Conservation (phyloP, 2,113 vertebrate genomes). For the Forbesichthys agassizii region DNA sequence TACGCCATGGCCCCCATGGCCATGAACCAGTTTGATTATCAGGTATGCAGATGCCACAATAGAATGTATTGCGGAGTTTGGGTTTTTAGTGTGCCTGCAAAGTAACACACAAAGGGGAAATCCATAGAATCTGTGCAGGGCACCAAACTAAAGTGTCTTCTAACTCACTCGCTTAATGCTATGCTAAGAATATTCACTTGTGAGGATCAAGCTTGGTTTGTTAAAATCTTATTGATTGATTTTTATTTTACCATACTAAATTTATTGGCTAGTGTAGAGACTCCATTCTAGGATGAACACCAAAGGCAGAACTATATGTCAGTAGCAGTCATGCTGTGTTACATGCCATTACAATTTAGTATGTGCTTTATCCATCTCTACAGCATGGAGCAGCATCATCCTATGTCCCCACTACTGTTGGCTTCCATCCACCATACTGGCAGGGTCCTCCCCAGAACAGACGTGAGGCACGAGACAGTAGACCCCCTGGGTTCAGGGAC, state of each 20-base stretch:
- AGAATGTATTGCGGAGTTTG: constrained; percentile 65
- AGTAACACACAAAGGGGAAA: constrained; percentile 60
- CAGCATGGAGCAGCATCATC: constrained; percentile 94
- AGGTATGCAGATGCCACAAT: constrained; percentile 84
- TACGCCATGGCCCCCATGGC: constrained; percentile 93
- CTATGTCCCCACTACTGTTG: constrained; percentile 87
- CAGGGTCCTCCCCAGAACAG: constrained; percentile 93
- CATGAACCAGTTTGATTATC: constrained; percentile 99
- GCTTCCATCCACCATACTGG: constrained; percentile 95
- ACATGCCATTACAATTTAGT: constrained; percentile 27
- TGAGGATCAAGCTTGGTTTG: constrained; percentile 66
- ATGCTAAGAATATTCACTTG: constrained; percentile 59
- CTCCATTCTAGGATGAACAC: constrained; percentile 13
- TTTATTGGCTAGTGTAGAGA: background rate
- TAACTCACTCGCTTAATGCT: constrained; percentile 54
- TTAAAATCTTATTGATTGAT: constrained; percentile 18
- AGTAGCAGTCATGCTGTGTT: constrained; percentile 5
- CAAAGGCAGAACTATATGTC: constrained; percentile 1
- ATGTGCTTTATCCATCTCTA: constrained; percentile 70
- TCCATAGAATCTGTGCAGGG: constrained; percentile 57
- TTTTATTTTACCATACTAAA: background rate
- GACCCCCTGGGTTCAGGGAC: constrained; percentile 89
- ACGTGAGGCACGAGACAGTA: constrained; percentile 80
- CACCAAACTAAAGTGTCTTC: constrained; percentile 51
- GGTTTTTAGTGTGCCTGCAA: constrained; percentile 64